Base-by-base conservation (phyloP, 1,140 invertebrate genomes). In the Pararge aegeria region DNA sequence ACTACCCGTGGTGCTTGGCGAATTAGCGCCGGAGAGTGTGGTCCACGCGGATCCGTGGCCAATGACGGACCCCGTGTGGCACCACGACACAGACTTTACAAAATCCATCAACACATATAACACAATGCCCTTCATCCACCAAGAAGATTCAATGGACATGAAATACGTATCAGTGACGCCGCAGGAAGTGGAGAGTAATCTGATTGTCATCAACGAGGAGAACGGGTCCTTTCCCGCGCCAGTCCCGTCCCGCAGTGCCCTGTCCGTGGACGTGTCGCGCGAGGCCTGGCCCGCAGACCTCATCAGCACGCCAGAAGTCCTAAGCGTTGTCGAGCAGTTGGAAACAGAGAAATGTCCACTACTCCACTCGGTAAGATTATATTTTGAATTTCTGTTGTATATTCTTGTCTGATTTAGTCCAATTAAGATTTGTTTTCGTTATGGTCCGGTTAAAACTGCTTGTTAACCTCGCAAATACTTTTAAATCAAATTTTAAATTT, bases 271-370 rank as follows among this genome's bases (percentile, higher is more conserved):
- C 66, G 74, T 82, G 24, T 60, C 63, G 12, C 66, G 57, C 30
- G 61, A 66, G 15, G 51, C 53, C 46, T 66, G 64, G 58, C 46
- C 65, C 20, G 40, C 40, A 13, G 75, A 75, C 59, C 52, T 73
- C 67, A 80, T 87, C 66, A 87, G 75, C 69, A 89, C 87, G n/a
- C 87, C 87, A 6, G 87, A 87, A 20, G 77, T 89, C 16, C 78
- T 89, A 15, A 82, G 61, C 55, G 80, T 74, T 56, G 84, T 89
- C 42, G 82, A 86, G 69, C 83, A 87, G 46, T 57, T 88, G 61
- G 84, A 89, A 59, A 79, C 76, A 54, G 84, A 87, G 37, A 86
- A 81, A 73, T 70, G 61, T 55, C 51, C 71, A 34, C 64, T 73
- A 5, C 55, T 70, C 38, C 56, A 27, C 44, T 60, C 60, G 62